Evolutionary conservation across 2,113 vertebrate species (phyloP).

Genomic region (Melanerpes formicivorus): DNA sequence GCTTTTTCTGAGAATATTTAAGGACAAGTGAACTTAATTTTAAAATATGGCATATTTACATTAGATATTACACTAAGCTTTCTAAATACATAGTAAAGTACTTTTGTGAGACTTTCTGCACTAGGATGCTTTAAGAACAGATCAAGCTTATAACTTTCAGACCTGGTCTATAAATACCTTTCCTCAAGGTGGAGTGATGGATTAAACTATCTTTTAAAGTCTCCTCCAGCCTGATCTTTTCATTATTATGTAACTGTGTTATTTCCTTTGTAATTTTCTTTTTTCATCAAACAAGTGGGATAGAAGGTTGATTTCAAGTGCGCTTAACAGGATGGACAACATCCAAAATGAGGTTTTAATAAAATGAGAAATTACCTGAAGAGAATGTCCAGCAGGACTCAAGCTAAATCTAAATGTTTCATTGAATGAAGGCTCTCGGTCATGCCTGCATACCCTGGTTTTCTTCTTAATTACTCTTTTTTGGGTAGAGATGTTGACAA

Average conservation of each 20-base stretch:
- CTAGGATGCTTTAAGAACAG: neutral
- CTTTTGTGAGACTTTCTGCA: neutral
- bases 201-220: neutral
- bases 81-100: neutral
- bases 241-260: neutral
- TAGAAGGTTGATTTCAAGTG: neutral
- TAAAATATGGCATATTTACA: neutral
- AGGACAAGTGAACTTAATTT: neutral
- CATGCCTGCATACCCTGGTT: conserved; percentile 96
- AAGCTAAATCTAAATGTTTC: conserved; percentile 97
- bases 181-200: neutral
- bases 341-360: neutral
- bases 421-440: conserved; percentile 97
- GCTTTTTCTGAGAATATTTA: neutral
- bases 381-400: conserved; percentile 94
- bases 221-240: neutral
- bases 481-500: conserved; percentile 95
- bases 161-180: neutral
- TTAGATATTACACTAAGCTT: neutral
- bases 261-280: neutral
- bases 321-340: neutral
- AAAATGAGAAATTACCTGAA: conserved; percentile 85
- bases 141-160: neutral
- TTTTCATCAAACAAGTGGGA: neutral
- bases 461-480: conserved; percentile 99